Evolutionary conservation across 1,140 invertebrate species (phyloP), one percentile per base, ranked within the genome.

Genomic region (Frieseomelitta varia): DNA sequence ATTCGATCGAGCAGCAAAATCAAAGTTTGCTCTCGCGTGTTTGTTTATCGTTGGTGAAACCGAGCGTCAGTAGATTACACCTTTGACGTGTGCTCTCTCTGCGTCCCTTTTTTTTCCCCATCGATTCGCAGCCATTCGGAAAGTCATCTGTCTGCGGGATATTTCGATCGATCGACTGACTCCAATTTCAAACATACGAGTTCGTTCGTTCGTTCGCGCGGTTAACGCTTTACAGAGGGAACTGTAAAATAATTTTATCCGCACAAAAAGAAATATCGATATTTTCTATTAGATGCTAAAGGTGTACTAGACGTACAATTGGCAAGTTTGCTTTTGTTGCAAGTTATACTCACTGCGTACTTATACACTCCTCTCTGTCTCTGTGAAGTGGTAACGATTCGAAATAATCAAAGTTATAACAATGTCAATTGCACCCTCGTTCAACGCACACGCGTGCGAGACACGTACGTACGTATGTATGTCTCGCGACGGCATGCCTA

Each of bases 341-440:
- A 47, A 47, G 39, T 47, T 47, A 47, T 6, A 47, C 39, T 47
- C 39, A 47, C 39, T 10, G 39, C 39, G 39, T 47, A 47, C 39
- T 47, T 30, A 30, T 6, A 8, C 8, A 10, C 39, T 47, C 8
- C 39, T 47, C 24, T 21, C 39, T 58, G 75, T 78, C 55, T 78
- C 55, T 39, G 75, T 78, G 78, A 39, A 30, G 81, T 27, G 53
- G 34, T 61, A 55, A 79, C 67, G 12, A 61, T 61, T 51, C 71
- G 34, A 19, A 69, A 61, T 83, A 71, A 83, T 83, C 75, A 83
- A 83, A 78, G 65, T 71, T 67, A 71, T 79, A 71, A 78, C 75
- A 55, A 83, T 83, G 81, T 83, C 81, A 83, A 83, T 83, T 83
- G 81, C 71, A 63, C 51, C 61, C 72, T 82, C 63, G 80, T 78